phyloP scores from a whole-genome alignment of 2,888 invertebrate species.

The Ophonus ardosiacus region DNA sequence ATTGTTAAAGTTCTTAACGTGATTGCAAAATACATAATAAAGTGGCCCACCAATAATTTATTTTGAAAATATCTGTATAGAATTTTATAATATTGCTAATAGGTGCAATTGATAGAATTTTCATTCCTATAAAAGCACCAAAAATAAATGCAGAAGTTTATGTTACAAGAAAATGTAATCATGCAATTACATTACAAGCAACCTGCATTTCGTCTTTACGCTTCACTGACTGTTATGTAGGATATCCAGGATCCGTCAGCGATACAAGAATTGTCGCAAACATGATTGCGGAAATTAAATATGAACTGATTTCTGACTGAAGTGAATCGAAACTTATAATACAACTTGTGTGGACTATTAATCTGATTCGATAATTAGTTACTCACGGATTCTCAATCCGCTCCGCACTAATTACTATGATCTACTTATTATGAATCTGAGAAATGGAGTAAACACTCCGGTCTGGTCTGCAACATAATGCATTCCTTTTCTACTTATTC shows the following conservation, averaged over 20 bases:
- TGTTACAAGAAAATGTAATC: slow-evolving; percentile 28
- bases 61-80: not conserved
- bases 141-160: not conserved
- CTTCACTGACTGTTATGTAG: slow-evolving; percentile 19
- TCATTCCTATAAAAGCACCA: slow-evolving; percentile 37
- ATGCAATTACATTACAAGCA: slow-evolving; percentile 40
- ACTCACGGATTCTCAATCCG: too few relatives aligned
- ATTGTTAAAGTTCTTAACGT: slow-evolving; percentile 59
- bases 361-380: too few relatives aligned
- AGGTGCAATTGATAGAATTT: slow-evolving; percentile 21
- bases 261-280: too few relatives aligned
- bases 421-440: too few relatives aligned
- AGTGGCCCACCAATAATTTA: slow-evolving; percentile 57
- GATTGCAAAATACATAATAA: slow-evolving; percentile 63
- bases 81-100: not conserved
- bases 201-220: not conserved
- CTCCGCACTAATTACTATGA: too few relatives aligned
- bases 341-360: too few relatives aligned
- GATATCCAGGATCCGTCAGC: slow-evolving; percentile 30
- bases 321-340: too few relatives aligned
- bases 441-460: too few relatives aligned
- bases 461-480: too few relatives aligned
- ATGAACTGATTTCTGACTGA: too few relatives aligned
- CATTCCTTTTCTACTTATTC: too few relatives aligned
- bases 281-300: too few relatives aligned